phyloP scores from a whole-genome alignment of 2,797 vertebrate species.

The Hydrophis major region DNA sequence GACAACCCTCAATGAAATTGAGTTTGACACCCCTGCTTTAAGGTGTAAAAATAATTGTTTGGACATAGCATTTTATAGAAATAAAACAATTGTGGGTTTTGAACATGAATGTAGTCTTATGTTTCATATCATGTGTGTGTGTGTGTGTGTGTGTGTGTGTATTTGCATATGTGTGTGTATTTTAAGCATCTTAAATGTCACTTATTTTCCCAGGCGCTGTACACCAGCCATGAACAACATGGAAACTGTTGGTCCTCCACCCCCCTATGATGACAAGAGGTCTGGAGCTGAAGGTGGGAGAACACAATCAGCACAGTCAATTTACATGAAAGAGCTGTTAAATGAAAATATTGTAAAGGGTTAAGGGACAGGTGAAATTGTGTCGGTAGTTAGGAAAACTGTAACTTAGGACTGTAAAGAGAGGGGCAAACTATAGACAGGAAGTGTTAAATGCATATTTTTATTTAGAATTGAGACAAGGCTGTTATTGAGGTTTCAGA shows the following conservation, averaged over 20 bases:
- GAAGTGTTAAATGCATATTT: not conserved
- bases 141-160: not conserved
- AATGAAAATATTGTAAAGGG: slow-evolving; percentile 19
- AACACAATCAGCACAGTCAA: slow-evolving; percentile 51
- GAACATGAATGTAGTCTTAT: not conserved
- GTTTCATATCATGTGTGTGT: not conserved
- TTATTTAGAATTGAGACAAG: not conserved
- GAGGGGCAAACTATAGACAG: not conserved
- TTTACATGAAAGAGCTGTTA: slow-evolving; percentile 49
- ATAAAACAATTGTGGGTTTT: not conserved
- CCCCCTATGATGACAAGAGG: slow-evolving; percentile 81
- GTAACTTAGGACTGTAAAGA: not conserved
- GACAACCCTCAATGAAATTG: too few species aligned
- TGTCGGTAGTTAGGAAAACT: slow-evolving; percentile 62
- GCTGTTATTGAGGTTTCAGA: not conserved
- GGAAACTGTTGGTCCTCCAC: slow-evolving; percentile 78
- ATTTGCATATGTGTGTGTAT: not conserved
- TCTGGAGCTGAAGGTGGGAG: slow-evolving; percentile 51
- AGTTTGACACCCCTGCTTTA: not conserved
- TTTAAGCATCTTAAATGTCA: not conserved
- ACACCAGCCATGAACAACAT: slow-evolving; percentile 62
- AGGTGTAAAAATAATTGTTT: not conserved
- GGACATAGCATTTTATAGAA: not conserved
- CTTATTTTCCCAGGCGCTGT: slow-evolving; percentile 37
- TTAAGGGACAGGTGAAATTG: slow-evolving; percentile 63